Evolutionary conservation across 2,113 vertebrate genomes (phyloP), one percentile per base, ranked within the genome.

Genomic region (Chamaea fasciata): DNA sequence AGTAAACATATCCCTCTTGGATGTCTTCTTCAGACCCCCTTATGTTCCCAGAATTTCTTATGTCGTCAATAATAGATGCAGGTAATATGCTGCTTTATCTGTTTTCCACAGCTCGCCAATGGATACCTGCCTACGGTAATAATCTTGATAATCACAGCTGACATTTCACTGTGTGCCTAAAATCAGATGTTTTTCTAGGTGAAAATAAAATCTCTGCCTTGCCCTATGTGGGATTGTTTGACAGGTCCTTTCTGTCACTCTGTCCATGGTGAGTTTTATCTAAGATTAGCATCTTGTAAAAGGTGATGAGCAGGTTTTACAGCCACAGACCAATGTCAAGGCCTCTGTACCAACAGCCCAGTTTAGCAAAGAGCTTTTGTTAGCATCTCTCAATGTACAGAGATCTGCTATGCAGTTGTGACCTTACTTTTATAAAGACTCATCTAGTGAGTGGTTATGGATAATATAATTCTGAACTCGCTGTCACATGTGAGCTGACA

Each of bases 61-160:
- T 23, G 15, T 37, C 67, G 79, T 90, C 62, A 64, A 28, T 79
- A 91, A 33, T 7, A 89, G 55, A 87, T 82, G 26, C 37, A 83
- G 65, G 20, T 27, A 71, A 79, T 56, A 41, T 21, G 41, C 30
- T 57, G 41, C 41, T 52, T 87, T 70, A 55, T 50, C 15, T 35
- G 5, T 56, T 77, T 65, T 49, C 63, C 78, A 44, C n/a, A 69
- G 14, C 46, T 73, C 18, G 5, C 37, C 33, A 55, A 77, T 67
- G 44, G 42, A 71, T 60, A 44, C 15, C 39, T 70, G 44, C 18
- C 39, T 80, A 6, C 0, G 0, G 42, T 27, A 60, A 3, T 16
- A 79, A 79, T 76, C 47, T 70, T 78, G 39, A 67, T 78, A 84
- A 84, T 64, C 69, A 60, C 37, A 87, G 52, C 1, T 60, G 73